Evolutionary conservation across 2,888 invertebrate species (phyloP).

Genomic region (Scaeva pyrastri): DNA sequence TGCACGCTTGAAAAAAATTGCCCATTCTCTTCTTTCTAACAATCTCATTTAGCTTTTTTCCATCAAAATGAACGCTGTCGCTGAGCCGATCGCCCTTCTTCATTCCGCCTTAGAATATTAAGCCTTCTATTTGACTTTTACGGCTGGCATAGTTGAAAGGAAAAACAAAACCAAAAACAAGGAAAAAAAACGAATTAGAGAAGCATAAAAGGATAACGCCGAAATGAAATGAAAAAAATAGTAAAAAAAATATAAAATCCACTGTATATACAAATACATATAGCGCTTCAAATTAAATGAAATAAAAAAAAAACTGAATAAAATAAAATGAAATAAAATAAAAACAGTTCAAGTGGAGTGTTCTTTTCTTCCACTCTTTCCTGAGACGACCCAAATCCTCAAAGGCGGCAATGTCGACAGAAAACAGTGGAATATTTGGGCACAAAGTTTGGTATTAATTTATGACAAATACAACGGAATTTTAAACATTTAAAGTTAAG

Average conservation of each 20-base stretch:
- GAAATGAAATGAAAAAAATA: slow-evolving; percentile 25
- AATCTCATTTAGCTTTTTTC: slow-evolving; percentile 45
- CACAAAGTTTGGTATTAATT: neutral
- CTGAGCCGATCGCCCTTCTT: too few species aligned
- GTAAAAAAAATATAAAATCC: neutral
- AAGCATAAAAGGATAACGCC: slow-evolving; percentile 56
- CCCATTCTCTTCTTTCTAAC: slow-evolving; percentile 40
- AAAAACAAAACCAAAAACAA: slow-evolving; percentile 27
- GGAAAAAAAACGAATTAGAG: slow-evolving; percentile 38
- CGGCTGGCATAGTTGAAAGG: slow-evolving; percentile 50
- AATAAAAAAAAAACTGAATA: slow-evolving; percentile 40
- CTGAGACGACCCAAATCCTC: slow-evolving; percentile 59
- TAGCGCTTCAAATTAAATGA: slow-evolving; percentile 53
- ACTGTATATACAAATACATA: neutral
- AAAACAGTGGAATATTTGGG: neutral
- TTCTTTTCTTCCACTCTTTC: slow-evolving; percentile 32
- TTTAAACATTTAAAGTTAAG: too few species aligned
- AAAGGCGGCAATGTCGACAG: slow-evolving; percentile 31
- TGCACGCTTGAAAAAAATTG: slow-evolving; percentile 57
- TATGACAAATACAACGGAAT: too few species aligned
- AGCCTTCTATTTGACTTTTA: slow-evolving; percentile 61
- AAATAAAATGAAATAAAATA: slow-evolving; percentile 6
- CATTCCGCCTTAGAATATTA: slow-evolving; percentile 34
- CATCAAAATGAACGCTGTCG: slow-evolving; percentile 36
- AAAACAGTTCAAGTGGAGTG: slow-evolving; percentile 28